Percentiles rank a stretch among this genome's conserved stretches.
Evolutionary conservation across 2,113 vertebrate species (phyloP).

Genomic region (Corythaixoides concolor): DNA sequence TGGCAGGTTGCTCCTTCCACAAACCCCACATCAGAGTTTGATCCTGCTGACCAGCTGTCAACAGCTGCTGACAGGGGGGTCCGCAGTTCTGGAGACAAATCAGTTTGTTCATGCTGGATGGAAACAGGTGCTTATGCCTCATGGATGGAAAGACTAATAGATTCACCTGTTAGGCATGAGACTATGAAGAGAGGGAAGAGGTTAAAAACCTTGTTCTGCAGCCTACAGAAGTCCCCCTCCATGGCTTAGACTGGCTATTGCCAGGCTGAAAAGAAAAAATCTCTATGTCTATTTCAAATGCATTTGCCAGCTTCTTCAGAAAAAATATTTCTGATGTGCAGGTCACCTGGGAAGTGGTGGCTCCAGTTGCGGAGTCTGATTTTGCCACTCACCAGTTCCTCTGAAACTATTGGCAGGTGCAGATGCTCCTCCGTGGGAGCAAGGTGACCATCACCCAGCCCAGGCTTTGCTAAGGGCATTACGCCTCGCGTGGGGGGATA

Average conservation of each 20-base stretch:
- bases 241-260: not conserved
- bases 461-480: not conserved
- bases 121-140: not conserved
- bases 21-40: not conserved
- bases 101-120: not conserved
- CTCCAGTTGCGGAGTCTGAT: not conserved
- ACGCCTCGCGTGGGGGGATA: fast-evolving
- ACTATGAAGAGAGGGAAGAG: not conserved
- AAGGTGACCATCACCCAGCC: not conserved
- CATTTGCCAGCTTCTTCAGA: not conserved
- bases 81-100: not conserved
- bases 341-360: not conserved
- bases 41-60: not conserved
- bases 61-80: not conserved
- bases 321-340: not conserved
- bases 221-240: not conserved
- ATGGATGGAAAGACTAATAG: not conserved
- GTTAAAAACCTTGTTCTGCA: not conserved
- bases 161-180: not conserved
- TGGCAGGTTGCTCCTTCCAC: not conserved
- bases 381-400: not conserved
- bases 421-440: not conserved
- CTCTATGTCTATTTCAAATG: not conserved
- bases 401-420: not conserved
- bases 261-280: not conserved